Conservation (phyloP, 1,140 invertebrate species). For the Branchinecta lynchi region DNA sequence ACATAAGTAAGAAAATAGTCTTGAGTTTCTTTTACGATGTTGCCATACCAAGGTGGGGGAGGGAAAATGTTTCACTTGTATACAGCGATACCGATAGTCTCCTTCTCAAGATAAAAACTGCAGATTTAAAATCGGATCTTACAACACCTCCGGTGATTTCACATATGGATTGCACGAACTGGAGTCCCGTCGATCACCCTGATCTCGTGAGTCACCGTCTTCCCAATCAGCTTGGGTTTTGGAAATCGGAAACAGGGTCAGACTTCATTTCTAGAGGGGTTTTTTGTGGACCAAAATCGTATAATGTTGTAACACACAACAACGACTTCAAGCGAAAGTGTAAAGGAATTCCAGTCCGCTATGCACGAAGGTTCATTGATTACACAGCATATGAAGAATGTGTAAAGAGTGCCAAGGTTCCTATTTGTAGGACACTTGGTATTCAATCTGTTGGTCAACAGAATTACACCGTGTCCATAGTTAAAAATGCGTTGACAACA, state of each 20-base stretch:
- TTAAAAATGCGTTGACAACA: neutral
- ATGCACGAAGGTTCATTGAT: neutral
- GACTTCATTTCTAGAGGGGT: neutral
- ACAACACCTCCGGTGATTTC: neutral
- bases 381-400: neutral
- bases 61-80: neutral
- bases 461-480: neutral
- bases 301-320: neutral
- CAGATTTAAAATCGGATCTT: neutral
- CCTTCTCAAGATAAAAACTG: neutral
- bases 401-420: neutral
- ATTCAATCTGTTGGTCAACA: neutral
- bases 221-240: neutral
- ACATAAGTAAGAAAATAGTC: neutral
- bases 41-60: neutral
- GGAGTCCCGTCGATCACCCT: neutral
- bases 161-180: neutral
- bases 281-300: neutral
- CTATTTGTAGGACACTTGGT: neutral
- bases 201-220: neutral
- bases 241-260: neutral
- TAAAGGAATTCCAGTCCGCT: neutral
- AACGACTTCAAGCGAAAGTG: neutral
- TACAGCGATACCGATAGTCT: neutral
- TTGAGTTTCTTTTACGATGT: neutral